Evolutionary conservation across 2,113 vertebrate genomes (phyloP).

Genomic region (Dicrurus megarhynchus): DNA sequence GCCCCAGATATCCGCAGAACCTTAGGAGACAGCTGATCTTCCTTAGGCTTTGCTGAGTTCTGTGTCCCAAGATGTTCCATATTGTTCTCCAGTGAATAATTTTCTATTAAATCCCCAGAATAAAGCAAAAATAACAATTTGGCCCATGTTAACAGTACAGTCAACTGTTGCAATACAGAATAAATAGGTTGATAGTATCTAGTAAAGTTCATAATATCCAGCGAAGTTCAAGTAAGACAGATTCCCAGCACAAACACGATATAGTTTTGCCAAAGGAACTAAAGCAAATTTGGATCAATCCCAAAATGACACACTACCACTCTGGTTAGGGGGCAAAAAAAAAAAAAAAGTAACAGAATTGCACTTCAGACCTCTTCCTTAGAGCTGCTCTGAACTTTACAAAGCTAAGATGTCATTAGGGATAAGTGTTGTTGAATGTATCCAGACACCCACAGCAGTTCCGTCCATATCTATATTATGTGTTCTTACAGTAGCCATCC

Average conservation of each 20-base stretch:
- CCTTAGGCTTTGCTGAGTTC: neutral
- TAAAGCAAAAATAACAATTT: neutral
- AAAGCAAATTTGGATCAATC: neutral
- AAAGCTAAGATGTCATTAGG: neutral
- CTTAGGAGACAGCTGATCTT: neutral
- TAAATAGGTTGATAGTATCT: neutral
- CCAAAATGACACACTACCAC: neutral
- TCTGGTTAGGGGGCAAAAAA: accelerated
- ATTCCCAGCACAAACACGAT: neutral
- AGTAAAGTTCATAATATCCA: neutral
- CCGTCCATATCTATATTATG: neutral
- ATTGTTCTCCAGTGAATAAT: neutral
- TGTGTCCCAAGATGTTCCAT: neutral
- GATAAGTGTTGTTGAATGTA: neutral
- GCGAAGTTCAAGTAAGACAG: neutral
- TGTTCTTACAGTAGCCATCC: neutral
- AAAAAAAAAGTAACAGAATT: neutral
- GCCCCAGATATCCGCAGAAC: neutral
- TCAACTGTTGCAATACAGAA: neutral
- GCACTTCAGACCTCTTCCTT: neutral
- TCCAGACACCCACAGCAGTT: neutral
- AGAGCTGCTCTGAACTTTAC: neutral
- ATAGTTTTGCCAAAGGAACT: neutral
- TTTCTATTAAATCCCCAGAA: neutral
- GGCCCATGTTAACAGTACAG: neutral